Conservation (phyloP, 2,888 invertebrate genomes). For the Embidobia sp. region DNA sequence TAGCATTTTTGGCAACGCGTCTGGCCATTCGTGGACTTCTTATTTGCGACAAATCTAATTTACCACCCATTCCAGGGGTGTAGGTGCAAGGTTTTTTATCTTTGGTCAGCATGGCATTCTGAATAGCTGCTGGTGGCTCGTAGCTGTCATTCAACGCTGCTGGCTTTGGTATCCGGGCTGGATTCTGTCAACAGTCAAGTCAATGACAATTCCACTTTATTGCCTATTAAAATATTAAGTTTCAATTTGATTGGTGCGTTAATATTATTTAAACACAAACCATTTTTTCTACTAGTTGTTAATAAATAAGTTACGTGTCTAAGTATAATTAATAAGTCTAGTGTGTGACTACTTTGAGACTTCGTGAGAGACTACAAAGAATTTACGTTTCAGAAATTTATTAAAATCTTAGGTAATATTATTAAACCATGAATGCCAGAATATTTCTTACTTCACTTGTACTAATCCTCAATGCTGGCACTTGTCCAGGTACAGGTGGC, state of each 20-base stretch:
- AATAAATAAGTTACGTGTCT: too few species aligned
- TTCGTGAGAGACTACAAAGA: slow-evolving; percentile 50
- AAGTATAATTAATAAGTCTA: too few species aligned
- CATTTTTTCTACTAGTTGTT: too few species aligned
- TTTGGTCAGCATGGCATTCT: slow-evolving; percentile 97
- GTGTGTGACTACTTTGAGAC: slow-evolving; percentile 14
- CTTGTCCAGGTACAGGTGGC: slow-evolving; percentile 83
- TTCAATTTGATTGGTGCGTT: too few species aligned
- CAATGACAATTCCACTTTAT: too few species aligned
- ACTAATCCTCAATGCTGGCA: slow-evolving; percentile 82
- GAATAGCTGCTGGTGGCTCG: slow-evolving; percentile 94
- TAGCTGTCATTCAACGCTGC: slow-evolving; percentile 70
- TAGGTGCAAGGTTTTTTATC: slow-evolving; percentile 99
- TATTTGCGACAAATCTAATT: slow-evolving; percentile 93
- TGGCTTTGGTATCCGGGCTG: slow-evolving; percentile 53
- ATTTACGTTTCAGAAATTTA: slow-evolving; percentile 40
- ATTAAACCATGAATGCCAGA: slow-evolving; percentile 58
- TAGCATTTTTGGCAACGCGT: slow-evolving; percentile 87
- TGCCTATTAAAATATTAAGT: too few species aligned
- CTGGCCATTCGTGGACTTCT: slow-evolving; percentile 94
- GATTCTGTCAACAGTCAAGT: not conserved
- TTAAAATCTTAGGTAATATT: slow-evolving; percentile 48
- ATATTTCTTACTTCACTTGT: slow-evolving; percentile 81
- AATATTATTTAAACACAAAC: too few species aligned
- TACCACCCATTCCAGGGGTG: slow-evolving; percentile 90